Percentiles rank a stretch among this genome's conserved stretches.
These are phyloP conservation scores for Maccullochella peelii DNA, from an alignment of 2,113 vertebrate species.

Conservation along the genomic window DNA sequence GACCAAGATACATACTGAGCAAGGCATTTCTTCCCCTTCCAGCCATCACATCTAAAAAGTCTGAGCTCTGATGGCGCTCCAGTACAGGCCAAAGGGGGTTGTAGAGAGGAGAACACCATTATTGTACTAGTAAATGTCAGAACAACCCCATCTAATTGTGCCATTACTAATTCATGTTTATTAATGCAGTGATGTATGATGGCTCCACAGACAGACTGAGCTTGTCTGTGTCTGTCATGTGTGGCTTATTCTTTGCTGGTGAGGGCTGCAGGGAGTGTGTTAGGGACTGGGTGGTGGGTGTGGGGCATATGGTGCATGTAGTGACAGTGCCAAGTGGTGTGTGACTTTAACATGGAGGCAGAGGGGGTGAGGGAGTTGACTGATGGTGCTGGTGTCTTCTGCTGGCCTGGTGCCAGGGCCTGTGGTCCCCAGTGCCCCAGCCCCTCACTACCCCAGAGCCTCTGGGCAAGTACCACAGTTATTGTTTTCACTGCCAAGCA, in stretches of 20 bases:
- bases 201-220: slow-evolving; percentile 67
- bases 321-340: slow-evolving; percentile 74
- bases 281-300: slow-evolving; percentile 54
- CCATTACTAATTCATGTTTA: slow-evolving; percentile 86
- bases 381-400: slow-evolving; percentile 76
- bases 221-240: slow-evolving; percentile 72
- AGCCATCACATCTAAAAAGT: slow-evolving; percentile 53
- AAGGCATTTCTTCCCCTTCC: slow-evolving; percentile 30
- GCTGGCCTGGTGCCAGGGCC: slow-evolving; percentile 82
- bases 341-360: slow-evolving; percentile 69
- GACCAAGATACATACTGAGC: background rate
- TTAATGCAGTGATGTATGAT: slow-evolving; percentile 81
- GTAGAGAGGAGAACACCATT: slow-evolving; percentile 61
- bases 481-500: slow-evolving; percentile 87
- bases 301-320: slow-evolving; percentile 68
- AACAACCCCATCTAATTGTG: slow-evolving; percentile 79
- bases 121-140: slow-evolving; percentile 78
- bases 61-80: slow-evolving; percentile 49
- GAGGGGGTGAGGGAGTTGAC: slow-evolving; percentile 65
- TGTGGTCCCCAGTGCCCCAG: slow-evolving; percentile 72
- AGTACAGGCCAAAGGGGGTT: slow-evolving; percentile 56
- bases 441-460: slow-evolving; percentile 72
- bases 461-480: slow-evolving; percentile 83
- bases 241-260: slow-evolving; percentile 64
- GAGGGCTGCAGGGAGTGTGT: slow-evolving; percentile 58